A percentile compares a stretch with the other conserved stretches of the same genome.
Evolutionary conservation across 2,113 vertebrate genomes (phyloP).

Genomic region (Pygoscelis antarcticus): DNA sequence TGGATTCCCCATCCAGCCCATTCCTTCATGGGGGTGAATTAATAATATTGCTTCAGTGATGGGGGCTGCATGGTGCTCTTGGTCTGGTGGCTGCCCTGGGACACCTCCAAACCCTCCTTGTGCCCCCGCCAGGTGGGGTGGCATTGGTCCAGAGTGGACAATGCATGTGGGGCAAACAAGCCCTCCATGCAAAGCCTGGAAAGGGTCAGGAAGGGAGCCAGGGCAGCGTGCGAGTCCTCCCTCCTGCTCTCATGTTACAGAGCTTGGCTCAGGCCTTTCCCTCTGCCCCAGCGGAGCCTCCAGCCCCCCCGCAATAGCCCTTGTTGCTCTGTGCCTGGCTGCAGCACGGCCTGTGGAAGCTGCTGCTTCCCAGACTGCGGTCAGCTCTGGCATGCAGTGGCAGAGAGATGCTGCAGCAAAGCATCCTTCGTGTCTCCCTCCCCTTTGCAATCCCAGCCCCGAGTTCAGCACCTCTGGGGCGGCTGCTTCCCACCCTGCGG

Average conservation of each 20-base stretch:
- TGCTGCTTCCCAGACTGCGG: fast-evolving
- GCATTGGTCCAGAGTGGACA: fast-evolving
- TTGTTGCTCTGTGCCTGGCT: fast-evolving
- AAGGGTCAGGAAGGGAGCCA: background rate
- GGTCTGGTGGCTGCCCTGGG: background rate
- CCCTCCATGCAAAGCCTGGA: background rate
- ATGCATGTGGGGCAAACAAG: fast-evolving
- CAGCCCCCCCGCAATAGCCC: fast-evolving
- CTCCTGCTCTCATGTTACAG: fast-evolving
- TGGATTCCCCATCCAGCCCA: too few relatives aligned
- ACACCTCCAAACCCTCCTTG: background rate
- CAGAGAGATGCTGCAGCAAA: background rate
- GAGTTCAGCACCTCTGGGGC: background rate
- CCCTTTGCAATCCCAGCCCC: background rate
- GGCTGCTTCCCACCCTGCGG: background rate
- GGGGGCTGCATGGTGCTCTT: fast-evolving
- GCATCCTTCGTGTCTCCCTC: background rate
- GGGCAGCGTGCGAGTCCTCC: background rate
- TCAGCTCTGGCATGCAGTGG: background rate
- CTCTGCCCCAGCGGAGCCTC: background rate
- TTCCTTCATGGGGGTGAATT: background rate
- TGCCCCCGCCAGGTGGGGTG: background rate
- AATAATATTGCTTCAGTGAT: too few relatives aligned
- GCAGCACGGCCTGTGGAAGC: background rate
- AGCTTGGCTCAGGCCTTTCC: background rate